A percentile compares a stretch with the other conserved stretches of the same genome.
phyloP scores from a whole-genome alignment of 2,888 invertebrate species.

The Scrobipalpa atriplicella region DNA sequence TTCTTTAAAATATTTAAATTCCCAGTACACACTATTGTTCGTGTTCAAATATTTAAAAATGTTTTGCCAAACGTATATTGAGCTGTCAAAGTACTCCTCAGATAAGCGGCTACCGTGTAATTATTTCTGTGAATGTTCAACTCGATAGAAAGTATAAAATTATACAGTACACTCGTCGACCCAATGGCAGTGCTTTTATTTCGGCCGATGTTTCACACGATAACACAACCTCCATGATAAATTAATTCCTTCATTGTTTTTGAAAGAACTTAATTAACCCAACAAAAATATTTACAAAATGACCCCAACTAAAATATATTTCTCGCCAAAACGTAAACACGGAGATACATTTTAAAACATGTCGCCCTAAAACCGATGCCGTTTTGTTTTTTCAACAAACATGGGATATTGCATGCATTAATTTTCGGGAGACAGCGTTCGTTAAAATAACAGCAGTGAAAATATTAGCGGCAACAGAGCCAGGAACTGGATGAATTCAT shows the following conservation, averaged over 20 bases:
- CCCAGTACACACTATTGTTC: conserved; percentile 25
- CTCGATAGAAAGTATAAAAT: conserved; percentile 73
- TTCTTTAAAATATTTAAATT: conserved; percentile 16
- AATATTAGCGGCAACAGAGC: background rate
- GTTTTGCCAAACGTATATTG: conserved; percentile 66
- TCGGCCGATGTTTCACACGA: conserved; percentile 68
- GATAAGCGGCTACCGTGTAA: conserved; percentile 65
- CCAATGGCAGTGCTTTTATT: conserved; percentile 54
- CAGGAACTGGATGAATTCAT: background rate
- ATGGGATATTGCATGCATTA: conserved; percentile 22
- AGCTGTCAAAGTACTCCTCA: conserved; percentile 71
- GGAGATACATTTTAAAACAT: conserved; percentile 22
- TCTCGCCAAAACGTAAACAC: conserved; percentile 24
- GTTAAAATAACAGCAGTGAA: conserved; percentile 26
- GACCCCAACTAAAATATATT: conserved; percentile 6
- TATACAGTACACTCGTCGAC: conserved; percentile 57
- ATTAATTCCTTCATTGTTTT: conserved; percentile 67
- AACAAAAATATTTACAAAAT: conserved; percentile 22
- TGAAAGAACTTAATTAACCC: conserved; percentile 35
- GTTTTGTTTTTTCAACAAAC: conserved; percentile 27
- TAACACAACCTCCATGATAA: conserved; percentile 55
- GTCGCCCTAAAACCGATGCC: conserved; percentile 6
- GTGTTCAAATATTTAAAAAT: conserved; percentile 32
- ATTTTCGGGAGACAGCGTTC: conserved; percentile 25
- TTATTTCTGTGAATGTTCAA: conserved; percentile 66